Evolutionary conservation across 2,113 vertebrate species (phyloP).

Genomic region (Colaptes auratus): DNA sequence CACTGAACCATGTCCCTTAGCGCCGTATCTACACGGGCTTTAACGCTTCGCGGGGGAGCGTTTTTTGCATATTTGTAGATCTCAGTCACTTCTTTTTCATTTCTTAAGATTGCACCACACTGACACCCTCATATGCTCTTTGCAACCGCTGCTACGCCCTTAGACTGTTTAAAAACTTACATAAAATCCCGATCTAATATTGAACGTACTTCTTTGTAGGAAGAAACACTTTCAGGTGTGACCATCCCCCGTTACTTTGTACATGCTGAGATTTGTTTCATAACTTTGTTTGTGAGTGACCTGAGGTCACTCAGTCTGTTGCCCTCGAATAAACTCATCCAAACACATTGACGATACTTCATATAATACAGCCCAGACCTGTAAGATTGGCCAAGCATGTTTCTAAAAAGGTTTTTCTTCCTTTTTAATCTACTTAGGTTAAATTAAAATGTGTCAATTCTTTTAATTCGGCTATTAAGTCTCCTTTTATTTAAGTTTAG

Average conservation of each 20-base stretch:
- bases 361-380: no score
- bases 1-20: no score
- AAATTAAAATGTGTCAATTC: rapidly evolving
- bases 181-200: rapidly evolving
- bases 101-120: no score
- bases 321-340: rapidly evolving
- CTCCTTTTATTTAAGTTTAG: not conserved
- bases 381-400: rapidly evolving
- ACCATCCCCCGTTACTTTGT: rapidly evolving
- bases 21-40: no score
- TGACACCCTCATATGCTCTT: not conserved
- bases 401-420: not conserved
- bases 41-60: no score
- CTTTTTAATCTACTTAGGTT: not conserved
- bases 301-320: rapidly evolving
- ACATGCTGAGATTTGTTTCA: not conserved
- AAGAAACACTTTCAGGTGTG: rapidly evolving
- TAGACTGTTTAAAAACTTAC: rapidly evolving
- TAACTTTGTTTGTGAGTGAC: not conserved
- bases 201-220: not conserved
- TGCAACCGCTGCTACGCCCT: rapidly evolving
- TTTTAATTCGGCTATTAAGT: not conserved
- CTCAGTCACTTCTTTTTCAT: no score
- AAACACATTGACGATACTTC: not conserved
- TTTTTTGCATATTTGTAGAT: no score